Percentiles rank a stretch among this genome's conserved stretches.
Conservation (phyloP, 2,888 invertebrate genomes). For the Pristionchus maxplancki region DNA sequence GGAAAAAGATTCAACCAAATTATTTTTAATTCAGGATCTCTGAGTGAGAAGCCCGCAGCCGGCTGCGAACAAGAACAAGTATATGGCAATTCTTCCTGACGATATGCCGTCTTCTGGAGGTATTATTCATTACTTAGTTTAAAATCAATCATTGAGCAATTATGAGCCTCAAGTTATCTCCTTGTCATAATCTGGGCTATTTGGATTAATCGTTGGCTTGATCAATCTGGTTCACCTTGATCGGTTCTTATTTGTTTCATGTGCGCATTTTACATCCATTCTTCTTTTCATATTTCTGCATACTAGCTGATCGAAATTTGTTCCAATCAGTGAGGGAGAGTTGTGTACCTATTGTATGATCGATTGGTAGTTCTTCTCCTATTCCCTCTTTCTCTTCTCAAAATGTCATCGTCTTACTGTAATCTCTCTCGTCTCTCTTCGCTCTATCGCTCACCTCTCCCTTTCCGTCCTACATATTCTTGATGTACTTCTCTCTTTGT, state of each 20-base stretch:
- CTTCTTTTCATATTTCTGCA: neutral
- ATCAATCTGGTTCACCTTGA: neutral
- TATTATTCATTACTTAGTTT: neutral
- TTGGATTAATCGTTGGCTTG: neutral
- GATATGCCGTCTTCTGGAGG: conserved; percentile 49
- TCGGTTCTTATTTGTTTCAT: neutral
- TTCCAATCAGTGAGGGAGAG: neutral
- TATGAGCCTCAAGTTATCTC: neutral
- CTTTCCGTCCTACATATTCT: conserved; percentile 47
- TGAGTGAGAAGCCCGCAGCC: conserved; percentile 47
- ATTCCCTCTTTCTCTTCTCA: conserved; percentile 37
- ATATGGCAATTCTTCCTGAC: conserved; percentile 46
- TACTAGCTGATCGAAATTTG: neutral
- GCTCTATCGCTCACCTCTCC: conserved; percentile 1
- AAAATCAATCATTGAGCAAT: neutral
- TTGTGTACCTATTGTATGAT: neutral
- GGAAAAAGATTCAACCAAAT: neutral
- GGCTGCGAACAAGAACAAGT: conserved; percentile 11
- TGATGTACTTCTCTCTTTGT: conserved; percentile 38
- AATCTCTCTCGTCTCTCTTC: conserved; percentile 12
- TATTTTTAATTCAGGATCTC: conserved; percentile 2
- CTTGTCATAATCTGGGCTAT: neutral
- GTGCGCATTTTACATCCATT: neutral
- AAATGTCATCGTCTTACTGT: conserved; percentile 49
- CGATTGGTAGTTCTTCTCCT: conserved; percentile 12